Evolutionary conservation across 2,888 invertebrate species (phyloP).

Genomic region (Oscheius sp.): DNA sequence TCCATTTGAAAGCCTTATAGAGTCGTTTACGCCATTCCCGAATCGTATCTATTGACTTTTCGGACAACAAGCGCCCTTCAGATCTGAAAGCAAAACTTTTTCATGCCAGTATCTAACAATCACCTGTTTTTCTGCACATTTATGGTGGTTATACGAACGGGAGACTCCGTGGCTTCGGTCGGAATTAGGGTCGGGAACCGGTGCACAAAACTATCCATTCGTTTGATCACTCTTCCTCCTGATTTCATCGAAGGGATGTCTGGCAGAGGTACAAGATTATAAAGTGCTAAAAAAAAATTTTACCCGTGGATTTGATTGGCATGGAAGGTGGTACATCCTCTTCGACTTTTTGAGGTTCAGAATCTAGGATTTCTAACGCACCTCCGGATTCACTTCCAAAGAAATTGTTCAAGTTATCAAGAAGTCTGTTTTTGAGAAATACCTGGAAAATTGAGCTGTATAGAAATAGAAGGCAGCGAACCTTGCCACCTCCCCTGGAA

Average conservation of each 20-base stretch:
- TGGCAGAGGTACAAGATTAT: background rate
- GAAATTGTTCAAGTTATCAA: constrained; percentile 38
- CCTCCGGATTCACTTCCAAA: constrained; percentile 29
- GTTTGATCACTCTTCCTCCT: constrained; percentile 10
- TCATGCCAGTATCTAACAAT: background rate
- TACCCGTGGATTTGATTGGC: constrained; percentile 36
- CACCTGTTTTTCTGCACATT: constrained; percentile 27
- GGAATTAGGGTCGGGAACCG: constrained; percentile 23
- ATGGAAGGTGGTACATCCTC: constrained; percentile 14
- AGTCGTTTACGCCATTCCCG: constrained; percentile 63
- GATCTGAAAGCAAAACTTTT: constrained; percentile 16
- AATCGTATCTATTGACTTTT: constrained; percentile 40
- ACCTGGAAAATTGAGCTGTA: constrained; percentile 2
- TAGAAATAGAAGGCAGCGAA: background rate
- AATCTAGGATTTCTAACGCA: constrained; percentile 31
- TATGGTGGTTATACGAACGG: constrained; percentile 5
- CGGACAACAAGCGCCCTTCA: constrained; percentile 33
- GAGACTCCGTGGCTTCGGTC: constrained; percentile 25
- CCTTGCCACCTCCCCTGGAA: constrained; percentile 1
- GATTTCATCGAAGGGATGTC: constrained; percentile 37
- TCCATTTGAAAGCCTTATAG: constrained; percentile 62
- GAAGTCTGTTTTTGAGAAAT: constrained; percentile 33
- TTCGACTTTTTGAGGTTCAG: constrained; percentile 8
- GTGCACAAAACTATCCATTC: constrained; percentile 15
- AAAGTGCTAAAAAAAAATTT: background rate